Evolutionary conservation across 2,113 vertebrate species (phyloP).

Genomic region (Stercorarius parasiticus): DNA sequence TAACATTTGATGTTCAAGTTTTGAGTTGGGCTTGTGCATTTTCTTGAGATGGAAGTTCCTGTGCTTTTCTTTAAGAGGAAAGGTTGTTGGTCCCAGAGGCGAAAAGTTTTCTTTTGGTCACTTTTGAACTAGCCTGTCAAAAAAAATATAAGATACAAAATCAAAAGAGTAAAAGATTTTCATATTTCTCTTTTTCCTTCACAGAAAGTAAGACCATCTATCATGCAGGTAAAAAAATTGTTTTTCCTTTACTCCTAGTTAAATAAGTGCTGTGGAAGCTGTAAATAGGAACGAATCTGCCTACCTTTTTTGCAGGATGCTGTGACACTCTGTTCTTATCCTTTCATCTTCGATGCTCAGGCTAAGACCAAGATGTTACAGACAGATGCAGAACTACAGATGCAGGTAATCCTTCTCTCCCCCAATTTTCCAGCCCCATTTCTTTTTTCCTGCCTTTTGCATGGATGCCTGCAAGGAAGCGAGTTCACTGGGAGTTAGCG

Average conservation of each 20-base stretch:
- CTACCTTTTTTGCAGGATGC: slow-evolving; percentile 77
- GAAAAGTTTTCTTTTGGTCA: neutral
- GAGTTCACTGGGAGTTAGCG: neutral
- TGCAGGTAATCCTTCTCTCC: slow-evolving; percentile 83
- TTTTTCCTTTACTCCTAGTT: neutral
- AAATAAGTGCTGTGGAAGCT: neutral
- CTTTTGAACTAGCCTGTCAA: neutral
- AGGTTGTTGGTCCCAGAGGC: neutral
- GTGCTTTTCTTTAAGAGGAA: neutral
- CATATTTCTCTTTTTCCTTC: slow-evolving; percentile 19
- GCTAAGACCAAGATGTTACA: slow-evolving; percentile 99
- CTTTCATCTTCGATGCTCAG: slow-evolving; percentile 95
- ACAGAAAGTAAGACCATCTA: slow-evolving; percentile 89
- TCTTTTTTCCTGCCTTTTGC: neutral
- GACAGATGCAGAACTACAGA: slow-evolving; percentile 96
- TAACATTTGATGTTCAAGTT: neutral
- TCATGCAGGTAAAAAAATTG: slow-evolving; percentile 83
- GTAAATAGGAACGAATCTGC: neutral
- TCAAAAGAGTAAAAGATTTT: slow-evolving; percentile 15
- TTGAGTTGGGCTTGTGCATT: neutral
- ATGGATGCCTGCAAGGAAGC: neutral
- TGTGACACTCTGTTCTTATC: slow-evolving; percentile 94
- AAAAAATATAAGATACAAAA: neutral
- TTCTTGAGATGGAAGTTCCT: neutral
- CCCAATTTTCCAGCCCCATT: neutral